Conservation (phyloP, 2,888 invertebrate genomes). For the Drosophila leonis region DNA sequence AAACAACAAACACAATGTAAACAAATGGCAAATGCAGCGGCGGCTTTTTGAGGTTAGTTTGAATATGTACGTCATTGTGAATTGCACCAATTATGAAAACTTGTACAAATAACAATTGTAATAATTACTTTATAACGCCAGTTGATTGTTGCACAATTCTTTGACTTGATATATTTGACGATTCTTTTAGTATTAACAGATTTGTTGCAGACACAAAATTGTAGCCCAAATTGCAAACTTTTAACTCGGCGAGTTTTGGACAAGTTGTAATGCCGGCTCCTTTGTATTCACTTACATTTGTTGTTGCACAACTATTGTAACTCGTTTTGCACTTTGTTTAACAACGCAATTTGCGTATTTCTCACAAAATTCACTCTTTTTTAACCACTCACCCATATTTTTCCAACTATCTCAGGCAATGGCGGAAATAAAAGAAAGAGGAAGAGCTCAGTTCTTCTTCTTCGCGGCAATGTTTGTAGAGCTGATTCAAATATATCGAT, state of each 20-base stretch:
- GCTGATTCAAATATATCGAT: conserved; percentile 42
- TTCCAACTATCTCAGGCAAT: conserved; percentile 84
- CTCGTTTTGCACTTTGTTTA: conserved; percentile 48
- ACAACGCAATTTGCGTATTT: conserved; percentile 45
- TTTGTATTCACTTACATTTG: conserved; percentile 60
- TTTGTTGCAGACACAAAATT: conserved; percentile 37
- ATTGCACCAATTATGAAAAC: conserved; percentile 6
- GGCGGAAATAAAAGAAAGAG: conserved; percentile 86
- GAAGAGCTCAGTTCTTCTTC: conserved; percentile 52
- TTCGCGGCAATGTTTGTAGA: conserved; percentile 34
- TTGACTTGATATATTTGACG: conserved; percentile 10
- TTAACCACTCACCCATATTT: conserved; percentile 84
- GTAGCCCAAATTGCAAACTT: conserved; percentile 26
- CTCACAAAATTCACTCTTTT: conserved; percentile 64
- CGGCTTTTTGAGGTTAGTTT: conserved; percentile 63
- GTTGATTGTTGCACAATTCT: conserved; percentile 2
- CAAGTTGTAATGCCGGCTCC: conserved; percentile 4
- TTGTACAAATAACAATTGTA: conserved; percentile 46
- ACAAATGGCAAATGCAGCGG: conserved; percentile 61
- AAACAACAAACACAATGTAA: conserved; percentile 68
- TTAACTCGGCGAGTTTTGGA: conserved; percentile 8
- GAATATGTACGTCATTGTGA: conserved; percentile 30
- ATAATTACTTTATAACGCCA: not conserved
- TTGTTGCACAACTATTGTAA: conserved; percentile 26
- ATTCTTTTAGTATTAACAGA: conserved; percentile 49